Evolutionary conservation across 2,113 vertebrate species (phyloP).

Genomic region (Erythrocebus patas): DNA sequence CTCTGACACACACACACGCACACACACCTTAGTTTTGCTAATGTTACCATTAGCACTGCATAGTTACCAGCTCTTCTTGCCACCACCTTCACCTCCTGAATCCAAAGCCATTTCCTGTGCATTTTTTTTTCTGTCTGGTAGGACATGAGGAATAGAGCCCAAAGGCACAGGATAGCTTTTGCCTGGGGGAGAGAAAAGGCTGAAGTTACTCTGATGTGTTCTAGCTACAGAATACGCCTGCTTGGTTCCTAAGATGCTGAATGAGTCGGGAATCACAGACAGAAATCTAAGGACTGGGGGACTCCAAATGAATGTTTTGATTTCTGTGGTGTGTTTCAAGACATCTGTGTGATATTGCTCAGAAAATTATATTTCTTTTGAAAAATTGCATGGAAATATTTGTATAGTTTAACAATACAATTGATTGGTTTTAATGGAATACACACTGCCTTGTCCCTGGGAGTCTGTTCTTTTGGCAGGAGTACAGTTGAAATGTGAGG

Average conservation of each 20-base stretch:
- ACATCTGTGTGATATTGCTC: neutral
- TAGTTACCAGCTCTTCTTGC: neutral
- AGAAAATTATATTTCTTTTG: conserved; percentile 48
- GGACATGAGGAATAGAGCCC: neutral
- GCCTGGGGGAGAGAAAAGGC: neutral
- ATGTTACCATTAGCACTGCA: neutral
- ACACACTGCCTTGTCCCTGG: neutral
- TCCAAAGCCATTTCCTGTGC: neutral
- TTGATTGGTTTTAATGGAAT: conserved; percentile 41
- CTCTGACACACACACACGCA: neutral
- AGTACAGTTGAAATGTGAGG: neutral
- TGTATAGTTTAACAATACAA: conserved; percentile 42
- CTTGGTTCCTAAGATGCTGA: neutral
- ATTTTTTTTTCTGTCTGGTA: neutral
- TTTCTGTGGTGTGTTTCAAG: neutral
- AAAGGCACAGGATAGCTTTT: neutral
- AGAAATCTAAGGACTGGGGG: neutral
- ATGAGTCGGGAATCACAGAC: neutral
- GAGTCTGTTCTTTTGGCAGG: neutral
- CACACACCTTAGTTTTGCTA: neutral
- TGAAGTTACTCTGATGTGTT: neutral
- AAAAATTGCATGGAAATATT: conserved; percentile 56
- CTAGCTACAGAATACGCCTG: neutral
- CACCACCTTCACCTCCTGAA: neutral
- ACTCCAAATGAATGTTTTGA: neutral